phyloP scores from a whole-genome alignment of 2,888 invertebrate species.

The Abrostola tripartita region DNA sequence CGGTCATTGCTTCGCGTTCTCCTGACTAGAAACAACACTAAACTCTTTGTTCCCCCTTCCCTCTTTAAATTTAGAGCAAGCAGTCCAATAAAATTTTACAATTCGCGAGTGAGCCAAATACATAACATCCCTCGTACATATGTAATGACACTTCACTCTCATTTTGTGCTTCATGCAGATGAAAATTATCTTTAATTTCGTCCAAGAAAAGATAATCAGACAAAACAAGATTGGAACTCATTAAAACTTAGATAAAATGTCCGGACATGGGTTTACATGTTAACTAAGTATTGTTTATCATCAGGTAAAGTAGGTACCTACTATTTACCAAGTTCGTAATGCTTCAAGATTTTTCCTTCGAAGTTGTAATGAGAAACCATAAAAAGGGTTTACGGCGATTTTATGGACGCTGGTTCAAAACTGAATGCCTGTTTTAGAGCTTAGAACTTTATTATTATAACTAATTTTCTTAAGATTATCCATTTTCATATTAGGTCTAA shows the following conservation, averaged over 20 bases:
- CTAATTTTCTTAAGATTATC: conserved; percentile 23
- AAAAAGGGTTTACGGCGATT: conserved; percentile 19
- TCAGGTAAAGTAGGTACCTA: neutral
- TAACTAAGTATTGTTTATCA: neutral
- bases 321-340: conserved; percentile 6
- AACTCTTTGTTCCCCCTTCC: conserved; percentile 33
- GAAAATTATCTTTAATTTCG: conserved; percentile 10
- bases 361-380: conserved; percentile 24
- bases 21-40: conserved; percentile 25
- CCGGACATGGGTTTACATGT: neutral
- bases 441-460: conserved; percentile 18
- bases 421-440: conserved; percentile 9
- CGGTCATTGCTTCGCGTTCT: conserved; percentile 16
- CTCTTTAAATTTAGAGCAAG: conserved; percentile 39
- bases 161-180: conserved; percentile 17
- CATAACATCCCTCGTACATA: conserved; percentile 22
- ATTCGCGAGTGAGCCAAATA: conserved; percentile 33
- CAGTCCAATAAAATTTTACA: conserved; percentile 42
- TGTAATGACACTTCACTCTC: conserved; percentile 28
- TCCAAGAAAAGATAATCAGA: conserved; percentile 5
- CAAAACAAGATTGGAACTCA: neutral
- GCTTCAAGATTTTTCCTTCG: conserved; percentile 1
- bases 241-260: conserved; percentile 1
- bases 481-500: conserved; percentile 10
- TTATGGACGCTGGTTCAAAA: conserved; percentile 17